Evolutionary conservation across 1,140 invertebrate genomes (phyloP), one percentile per base, ranked within the genome.

Genomic region (Conopomorpha cramerella): DNA sequence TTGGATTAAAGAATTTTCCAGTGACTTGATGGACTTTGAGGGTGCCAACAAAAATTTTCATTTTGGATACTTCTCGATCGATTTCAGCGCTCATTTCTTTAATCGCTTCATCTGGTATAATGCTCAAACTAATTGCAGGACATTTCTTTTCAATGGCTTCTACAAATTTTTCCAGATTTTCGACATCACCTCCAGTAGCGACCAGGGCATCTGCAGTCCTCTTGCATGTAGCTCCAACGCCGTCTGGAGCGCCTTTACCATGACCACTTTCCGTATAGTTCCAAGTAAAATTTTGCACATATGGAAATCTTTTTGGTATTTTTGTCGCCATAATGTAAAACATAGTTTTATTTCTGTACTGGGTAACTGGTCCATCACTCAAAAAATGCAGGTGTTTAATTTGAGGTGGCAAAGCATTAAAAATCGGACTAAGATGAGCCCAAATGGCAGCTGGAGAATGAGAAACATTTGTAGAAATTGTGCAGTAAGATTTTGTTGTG

Each of bases 241-340:
- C 61, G 55, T 76, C 55, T 8, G 63, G 54, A 7, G 55, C 55
- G 4, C 64, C 66, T 43, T 74, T 79, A 7, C 65, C 66, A 45
- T 74, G 68, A 0, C 62, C 61, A 8, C 51, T 46, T 41, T 72
- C 63, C 12, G 34, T 38, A 49, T 55, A 78, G 39, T 72, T 71
- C 17, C 12, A 26, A 16, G 14, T 39, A 18, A 30, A 51, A 30
- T 39, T 47, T 36, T 27, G 19, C 11, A 29, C 31, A 38, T 37
- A 39, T 51, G 18, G 42, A 49, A 30, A 18, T 36, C 16, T 19
- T 49, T 2, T 4, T 2, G 2, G 16, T 4, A 31, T 2, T 6
- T n/a, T 14, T 8, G 30, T 14, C 6, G 30, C 27, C 27, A 28
- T 4, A 7, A 31, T 31, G 16, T 31, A 31, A 16, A 25, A 25